Percentiles rank a stretch among this genome's conserved stretches.
Conservation (phyloP, 53 echinoderm and acorn worm species). For the Hippasteria phrygiana region DNA sequence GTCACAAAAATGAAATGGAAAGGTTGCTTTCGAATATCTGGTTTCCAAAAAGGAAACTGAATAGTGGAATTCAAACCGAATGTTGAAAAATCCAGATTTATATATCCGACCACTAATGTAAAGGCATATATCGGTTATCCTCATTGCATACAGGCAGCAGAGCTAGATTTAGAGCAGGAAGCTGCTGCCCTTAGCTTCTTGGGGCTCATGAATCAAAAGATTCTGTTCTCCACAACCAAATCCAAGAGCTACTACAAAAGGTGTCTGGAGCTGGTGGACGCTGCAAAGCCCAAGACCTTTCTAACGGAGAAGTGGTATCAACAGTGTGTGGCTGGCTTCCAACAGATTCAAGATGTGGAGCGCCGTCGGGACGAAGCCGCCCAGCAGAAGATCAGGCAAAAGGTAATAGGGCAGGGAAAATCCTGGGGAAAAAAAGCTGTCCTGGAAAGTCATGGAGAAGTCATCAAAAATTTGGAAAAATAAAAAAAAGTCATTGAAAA, state of each 20-base stretch:
- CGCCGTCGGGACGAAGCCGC: conserved; percentile 15
- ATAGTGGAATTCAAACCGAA: no score
- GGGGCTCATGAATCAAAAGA: conserved; percentile 29
- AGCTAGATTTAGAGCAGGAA: conserved; percentile 47
- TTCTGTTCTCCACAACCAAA: background rate
- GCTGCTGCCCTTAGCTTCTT: conserved; percentile 37
- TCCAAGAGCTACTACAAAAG: conserved; percentile 23
- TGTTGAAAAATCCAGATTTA: no score
- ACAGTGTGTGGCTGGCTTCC: conserved; percentile 7
- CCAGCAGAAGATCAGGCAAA: background rate
- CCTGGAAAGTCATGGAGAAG: no score
- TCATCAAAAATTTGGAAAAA: no score
- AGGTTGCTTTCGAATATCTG: background rate
- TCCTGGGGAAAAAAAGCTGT: no score
- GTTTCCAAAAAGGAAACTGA: no score
- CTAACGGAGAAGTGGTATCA: conserved; percentile 10
- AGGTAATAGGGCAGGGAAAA: background rate
- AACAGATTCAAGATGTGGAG: background rate
- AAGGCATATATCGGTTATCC: no score
- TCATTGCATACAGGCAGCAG: conserved; percentile 40
- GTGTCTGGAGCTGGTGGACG: conserved; percentile 41
- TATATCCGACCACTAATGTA: background rate
- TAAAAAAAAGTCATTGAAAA: no score
- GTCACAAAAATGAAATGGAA: no score
- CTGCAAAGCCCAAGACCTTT: conserved; percentile 37